These are phyloP conservation scores for Hydrozoanthus gracilis DNA, from an alignment of 92 coral and sea anemone species.

Conservation along the genomic window DNA sequence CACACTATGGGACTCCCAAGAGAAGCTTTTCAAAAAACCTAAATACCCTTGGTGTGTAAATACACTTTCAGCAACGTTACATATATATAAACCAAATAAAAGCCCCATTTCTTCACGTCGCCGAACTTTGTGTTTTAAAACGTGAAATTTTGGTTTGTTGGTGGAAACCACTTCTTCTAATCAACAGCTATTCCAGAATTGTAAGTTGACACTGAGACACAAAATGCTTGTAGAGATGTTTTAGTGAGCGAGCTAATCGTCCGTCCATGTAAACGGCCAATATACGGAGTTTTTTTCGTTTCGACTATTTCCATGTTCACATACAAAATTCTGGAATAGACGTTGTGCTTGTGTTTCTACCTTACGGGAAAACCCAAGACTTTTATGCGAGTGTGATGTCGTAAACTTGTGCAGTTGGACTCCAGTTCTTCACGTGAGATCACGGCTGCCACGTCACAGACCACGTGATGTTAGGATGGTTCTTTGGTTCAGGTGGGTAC, in stretches of 20 bases:
- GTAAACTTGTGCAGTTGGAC: neutral
- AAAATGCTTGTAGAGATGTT: neutral
- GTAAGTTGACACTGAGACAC: neutral
- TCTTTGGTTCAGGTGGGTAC: neutral
- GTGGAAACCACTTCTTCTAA: neutral
- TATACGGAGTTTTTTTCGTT: too few species aligned
- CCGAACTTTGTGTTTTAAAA: neutral
- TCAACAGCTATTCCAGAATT: conserved; percentile 1
- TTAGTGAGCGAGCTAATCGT: neutral
- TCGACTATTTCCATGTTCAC: neutral
- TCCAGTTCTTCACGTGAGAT: conserved; percentile 2
- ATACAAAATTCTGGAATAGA: conserved; percentile 14
- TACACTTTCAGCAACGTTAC: too few species aligned
- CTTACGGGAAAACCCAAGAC: conserved; percentile 19
- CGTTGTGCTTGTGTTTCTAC: neutral
- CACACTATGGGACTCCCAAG: neutral
- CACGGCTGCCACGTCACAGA: conserved; percentile 27
- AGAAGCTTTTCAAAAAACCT: neutral
- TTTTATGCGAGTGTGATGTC: conserved; percentile 1
- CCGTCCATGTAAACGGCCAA: too few species aligned
- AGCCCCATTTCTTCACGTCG: neutral
- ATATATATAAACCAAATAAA: too few species aligned
- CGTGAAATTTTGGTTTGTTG: neutral
- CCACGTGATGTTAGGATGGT: conserved; percentile 24
- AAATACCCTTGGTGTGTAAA: too few species aligned